Base-by-base conservation (phyloP, 2,797 vertebrate genomes). In the Falco rusticolus region DNA sequence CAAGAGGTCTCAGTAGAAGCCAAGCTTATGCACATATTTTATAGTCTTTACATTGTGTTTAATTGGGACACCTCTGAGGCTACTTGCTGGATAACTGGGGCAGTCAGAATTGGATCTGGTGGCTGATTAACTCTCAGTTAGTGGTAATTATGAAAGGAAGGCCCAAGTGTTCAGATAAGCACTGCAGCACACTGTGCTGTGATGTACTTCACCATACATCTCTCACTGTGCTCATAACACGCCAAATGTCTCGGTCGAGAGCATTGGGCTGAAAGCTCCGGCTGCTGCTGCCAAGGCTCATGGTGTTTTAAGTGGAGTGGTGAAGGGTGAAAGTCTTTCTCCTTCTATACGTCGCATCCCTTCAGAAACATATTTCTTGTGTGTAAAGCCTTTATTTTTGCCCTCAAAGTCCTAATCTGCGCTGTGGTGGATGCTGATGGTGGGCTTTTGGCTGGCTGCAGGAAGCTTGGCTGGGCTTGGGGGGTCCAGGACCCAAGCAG, bases 1-100 rank as follows among this genome's bases (percentile, higher is more conserved):
- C 81, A 95, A 93, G 90, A 94, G 59, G 61, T 39, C 92, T 94
- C 92, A 91, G 90, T 65, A 92, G 86, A 95, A 95, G 68, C 50
- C 64, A 69, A 85, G 47, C 31, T 93, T 93, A 84, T 61, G 56
- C 47, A 63, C 34, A 33, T 89, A 87, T 83, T 95, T 93, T 78
- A 34, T 68, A 85, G 43, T 50, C 68, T 95, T 96, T 95, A 90
- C 17, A 31, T 33, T 85, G 39, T 71, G 25, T 89, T 90, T 96
- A 92, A 95, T 84, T 96, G 84, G 60, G 68, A 87, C 75, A 69
- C 61, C 71, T 95, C 89, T 89, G 71, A 85, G 77, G 70, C 75
- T 89, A 54, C 53, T 89, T 4, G 1, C 24, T 57, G 74, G 68
- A 16, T 92, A 71, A 90, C 78, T 87, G 84, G 84, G 78, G 59